Percentiles rank a stretch among this genome's conserved stretches.
Conservation (phyloP, 2,113 vertebrate genomes). For the Corythornis vintsioides region DNA sequence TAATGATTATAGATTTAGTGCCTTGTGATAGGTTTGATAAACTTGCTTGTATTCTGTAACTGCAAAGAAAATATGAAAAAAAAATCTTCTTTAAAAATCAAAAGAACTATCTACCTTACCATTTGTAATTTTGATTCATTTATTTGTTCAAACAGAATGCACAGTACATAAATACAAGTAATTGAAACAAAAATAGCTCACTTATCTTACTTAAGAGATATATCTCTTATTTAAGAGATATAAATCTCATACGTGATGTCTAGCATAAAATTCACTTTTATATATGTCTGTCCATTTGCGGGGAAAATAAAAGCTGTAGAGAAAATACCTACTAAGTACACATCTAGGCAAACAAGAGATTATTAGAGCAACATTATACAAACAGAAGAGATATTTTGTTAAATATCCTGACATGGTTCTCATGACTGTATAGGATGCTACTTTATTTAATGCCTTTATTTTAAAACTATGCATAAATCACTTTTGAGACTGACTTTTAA, state of each 20-base stretch:
- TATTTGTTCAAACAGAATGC: neutral
- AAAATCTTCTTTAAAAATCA: neutral
- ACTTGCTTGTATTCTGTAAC: neutral
- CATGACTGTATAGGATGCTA: neutral
- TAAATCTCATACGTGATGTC: neutral
- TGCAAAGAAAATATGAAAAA: neutral
- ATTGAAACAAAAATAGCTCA: neutral
- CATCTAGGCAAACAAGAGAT: neutral
- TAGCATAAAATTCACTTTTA: neutral
- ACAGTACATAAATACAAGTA: neutral
- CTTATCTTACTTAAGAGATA: neutral
- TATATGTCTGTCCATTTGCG: neutral
- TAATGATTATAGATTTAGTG: neutral
- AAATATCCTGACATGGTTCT: neutral
- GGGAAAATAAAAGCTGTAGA: neutral
- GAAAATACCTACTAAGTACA: neutral
- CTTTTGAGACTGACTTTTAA: neutral
- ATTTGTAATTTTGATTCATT: neutral
- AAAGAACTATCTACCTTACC: neutral
- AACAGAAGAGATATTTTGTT: neutral
- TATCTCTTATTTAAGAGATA: neutral
- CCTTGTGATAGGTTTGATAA: neutral
- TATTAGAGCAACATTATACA: neutral
- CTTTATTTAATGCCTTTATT: neutral
- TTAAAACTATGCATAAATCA: neutral